phyloP scores from a whole-genome alignment of 2,797 vertebrate species.

The Okamejei kenojei region DNA sequence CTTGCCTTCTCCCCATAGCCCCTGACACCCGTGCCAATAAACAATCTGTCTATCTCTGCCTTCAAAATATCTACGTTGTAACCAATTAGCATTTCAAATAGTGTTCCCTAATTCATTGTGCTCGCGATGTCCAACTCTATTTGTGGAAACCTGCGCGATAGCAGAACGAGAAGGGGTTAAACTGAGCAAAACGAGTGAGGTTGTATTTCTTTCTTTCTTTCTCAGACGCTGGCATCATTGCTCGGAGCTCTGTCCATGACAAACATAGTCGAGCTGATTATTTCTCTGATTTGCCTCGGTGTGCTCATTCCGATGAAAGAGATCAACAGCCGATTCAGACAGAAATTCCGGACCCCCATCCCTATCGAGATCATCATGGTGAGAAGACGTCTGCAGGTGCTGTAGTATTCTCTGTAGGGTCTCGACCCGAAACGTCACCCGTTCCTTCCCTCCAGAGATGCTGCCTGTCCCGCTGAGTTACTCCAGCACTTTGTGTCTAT shows the following conservation, averaged over 20 bases:
- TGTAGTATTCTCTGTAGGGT: neutral
- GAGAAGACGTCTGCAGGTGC: constrained; percentile 21
- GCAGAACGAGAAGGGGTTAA: neutral
- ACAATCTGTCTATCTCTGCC: too few relatives aligned
- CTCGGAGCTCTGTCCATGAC: constrained; percentile 70
- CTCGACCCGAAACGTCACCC: too few relatives aligned
- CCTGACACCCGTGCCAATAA: too few relatives aligned
- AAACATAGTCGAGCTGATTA: constrained; percentile 72
- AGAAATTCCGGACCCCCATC: constrained; percentile 72
- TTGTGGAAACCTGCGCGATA: too few relatives aligned
- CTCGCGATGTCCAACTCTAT: too few relatives aligned
- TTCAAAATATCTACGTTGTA: too few relatives aligned
- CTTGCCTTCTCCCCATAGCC: too few relatives aligned
- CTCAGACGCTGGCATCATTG: constrained; percentile 75
- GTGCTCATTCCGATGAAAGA: constrained; percentile 82
- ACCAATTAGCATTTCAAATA: too few relatives aligned
- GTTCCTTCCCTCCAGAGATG: too few relatives aligned
- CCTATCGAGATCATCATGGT: constrained; percentile 72
- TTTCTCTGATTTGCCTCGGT: constrained; percentile 74
- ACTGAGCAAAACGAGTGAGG: neutral
- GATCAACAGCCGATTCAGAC: constrained; percentile 74
- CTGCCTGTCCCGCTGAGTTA: too few relatives aligned
- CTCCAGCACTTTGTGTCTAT: too few relatives aligned
- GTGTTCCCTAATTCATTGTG: too few relatives aligned
- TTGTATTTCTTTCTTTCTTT: constrained; percentile 32